Percentiles rank a stretch among this genome's conserved stretches.
These are phyloP conservation scores for Oryzias curvinotus DNA, from an alignment of 2,113 vertebrate species.

Conservation along the genomic window DNA sequence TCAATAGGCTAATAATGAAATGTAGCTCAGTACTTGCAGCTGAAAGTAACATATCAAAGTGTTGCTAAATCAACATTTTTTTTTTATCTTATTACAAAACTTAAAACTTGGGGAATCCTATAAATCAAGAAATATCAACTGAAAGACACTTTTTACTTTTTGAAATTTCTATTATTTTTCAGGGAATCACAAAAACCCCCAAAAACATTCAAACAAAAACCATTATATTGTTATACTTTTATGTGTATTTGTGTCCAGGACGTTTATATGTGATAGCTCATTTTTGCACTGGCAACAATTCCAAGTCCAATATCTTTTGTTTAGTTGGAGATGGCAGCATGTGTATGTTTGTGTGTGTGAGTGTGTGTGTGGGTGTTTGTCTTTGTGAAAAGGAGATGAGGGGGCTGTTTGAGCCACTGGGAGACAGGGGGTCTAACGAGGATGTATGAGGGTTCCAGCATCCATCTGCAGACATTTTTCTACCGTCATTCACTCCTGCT, in stretches of 20 bases:
- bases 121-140: too few species aligned
- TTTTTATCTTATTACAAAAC: too few species aligned
- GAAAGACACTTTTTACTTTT: too few species aligned
- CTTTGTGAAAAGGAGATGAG: constrained; percentile 19
- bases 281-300: constrained; percentile 4
- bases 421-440: constrained; percentile 72
- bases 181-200: too few species aligned
- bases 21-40: too few species aligned
- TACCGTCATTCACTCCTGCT: constrained; percentile 61
- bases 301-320: constrained; percentile 15
- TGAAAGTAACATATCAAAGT: too few species aligned
- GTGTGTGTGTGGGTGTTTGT: constrained; percentile 6
- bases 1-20: too few species aligned
- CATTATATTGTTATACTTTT: too few species aligned
- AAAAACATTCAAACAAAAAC: too few species aligned
- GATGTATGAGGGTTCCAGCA: constrained; percentile 75
- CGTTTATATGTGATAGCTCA: constrained; percentile 2
- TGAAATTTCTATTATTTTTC: too few species aligned
- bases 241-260: neutral
- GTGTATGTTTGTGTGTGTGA: constrained; percentile 1
- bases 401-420: constrained; percentile 33
- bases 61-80: too few species aligned
- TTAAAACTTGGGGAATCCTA: too few species aligned
- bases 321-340: constrained; percentile 1
- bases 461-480: constrained; percentile 73